Conservation (phyloP, 1,140 invertebrate species). For the Ganaspis sp. region DNA sequence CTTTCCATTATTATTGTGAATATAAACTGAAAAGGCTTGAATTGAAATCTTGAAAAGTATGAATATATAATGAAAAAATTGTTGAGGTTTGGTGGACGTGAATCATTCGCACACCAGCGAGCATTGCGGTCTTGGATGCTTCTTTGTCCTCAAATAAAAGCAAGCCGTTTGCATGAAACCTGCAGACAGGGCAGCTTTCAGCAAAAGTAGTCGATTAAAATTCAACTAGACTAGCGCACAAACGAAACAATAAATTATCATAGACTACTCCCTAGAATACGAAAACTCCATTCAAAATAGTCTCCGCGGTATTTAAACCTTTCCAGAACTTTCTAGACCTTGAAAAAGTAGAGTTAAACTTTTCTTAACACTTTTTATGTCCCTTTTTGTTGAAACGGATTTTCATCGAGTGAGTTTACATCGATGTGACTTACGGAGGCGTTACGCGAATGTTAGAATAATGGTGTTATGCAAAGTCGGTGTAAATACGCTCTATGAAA, state of each 20-base stretch:
- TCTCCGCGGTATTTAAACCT: not conserved
- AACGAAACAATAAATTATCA: not conserved
- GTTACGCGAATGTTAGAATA: too few relatives aligned
- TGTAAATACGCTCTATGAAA: too few relatives aligned
- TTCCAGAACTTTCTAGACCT: too few relatives aligned
- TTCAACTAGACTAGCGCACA: not conserved
- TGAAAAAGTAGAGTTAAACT: too few relatives aligned
- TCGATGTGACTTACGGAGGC: too few relatives aligned
- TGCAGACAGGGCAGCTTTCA: not conserved
- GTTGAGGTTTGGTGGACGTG: conserved; percentile 24
- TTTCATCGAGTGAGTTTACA: too few relatives aligned
- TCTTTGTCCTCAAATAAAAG: conserved; percentile 27
- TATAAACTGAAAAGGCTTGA: not conserved
- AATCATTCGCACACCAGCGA: conserved; percentile 9
- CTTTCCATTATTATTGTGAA: too few relatives aligned
- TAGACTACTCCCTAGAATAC: not conserved
- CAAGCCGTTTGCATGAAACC: conserved; percentile 11
- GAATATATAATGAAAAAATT: conserved; percentile 11
- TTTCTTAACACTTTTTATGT: too few relatives aligned
- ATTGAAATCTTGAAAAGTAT: not conserved
- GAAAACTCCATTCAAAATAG: not conserved
- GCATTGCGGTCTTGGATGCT: conserved; percentile 7
- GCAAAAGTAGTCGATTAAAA: conserved; percentile 10
- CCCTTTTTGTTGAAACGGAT: too few relatives aligned
- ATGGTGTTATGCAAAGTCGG: too few relatives aligned